Evolutionary conservation across 2,888 invertebrate genomes (phyloP), one percentile per base, ranked within the genome.

Genomic region (Phengaris alcon): DNA sequence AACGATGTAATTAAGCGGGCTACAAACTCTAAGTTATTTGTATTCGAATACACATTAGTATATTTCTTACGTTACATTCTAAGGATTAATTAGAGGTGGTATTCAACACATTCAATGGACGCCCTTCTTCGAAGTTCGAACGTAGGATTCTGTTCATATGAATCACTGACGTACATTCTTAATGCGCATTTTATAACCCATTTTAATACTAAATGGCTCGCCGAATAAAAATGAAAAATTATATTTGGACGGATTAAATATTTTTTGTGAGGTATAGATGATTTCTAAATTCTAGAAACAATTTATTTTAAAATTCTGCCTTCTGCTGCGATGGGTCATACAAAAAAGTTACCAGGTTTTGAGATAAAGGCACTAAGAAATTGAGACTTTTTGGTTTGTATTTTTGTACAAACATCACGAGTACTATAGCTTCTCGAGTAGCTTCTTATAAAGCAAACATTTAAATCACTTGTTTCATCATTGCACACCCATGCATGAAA

Each of bases 1-100:
- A 64, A 64, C 35, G 35, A 72, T 35, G 54, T 72, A 72, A 72
- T 72, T 35, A 72, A 54, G 54, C 72, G 35, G 52, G 35, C 54
- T 54, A 35, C 54, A 78, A 69, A 79, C 81, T 79, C 79, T 79
- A 81, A 80, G 78, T 68, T 79, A 79, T 73, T 75, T 10, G 77
- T 82, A 89, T 91, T 92, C 90, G 91, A 90, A 91, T 91, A 88
- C 86, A 86, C 91, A 92, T 92, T 91, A 91, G 84, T 81, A 86
- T 87, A 86, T 87, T 89, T 90, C 89, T 91, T 93, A 91, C 89
- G 88, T 91, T 89, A 85, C 85, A 80, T 76, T 82, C 83, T 86
- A 80, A 80, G 87, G 88, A 91, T 89, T 90, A 90, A 90, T 91
- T 89, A 88, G 87, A 84, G 79, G 82, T 82, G 85, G 87, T 86